A percentile compares a stretch with the other conserved stretches of the same genome.
These are phyloP conservation scores for Trematomus bernacchii DNA, from an alignment of 2,797 vertebrate species.

Conservation along the genomic window DNA sequence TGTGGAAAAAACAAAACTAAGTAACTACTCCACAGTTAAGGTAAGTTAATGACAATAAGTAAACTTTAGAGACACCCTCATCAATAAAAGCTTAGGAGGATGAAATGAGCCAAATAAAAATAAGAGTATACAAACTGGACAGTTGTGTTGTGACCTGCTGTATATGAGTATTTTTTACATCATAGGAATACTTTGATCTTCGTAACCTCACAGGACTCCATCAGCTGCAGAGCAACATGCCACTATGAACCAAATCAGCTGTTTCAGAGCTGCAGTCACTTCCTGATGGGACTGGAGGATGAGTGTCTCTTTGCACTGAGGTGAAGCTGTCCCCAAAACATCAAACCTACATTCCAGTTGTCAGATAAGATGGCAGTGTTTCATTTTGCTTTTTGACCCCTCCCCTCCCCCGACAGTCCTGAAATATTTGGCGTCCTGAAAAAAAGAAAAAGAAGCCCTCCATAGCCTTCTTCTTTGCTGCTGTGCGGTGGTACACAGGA, in stretches of 20 bases:
- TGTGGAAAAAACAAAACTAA: conserved; percentile 63
- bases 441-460: conserved; percentile 48
- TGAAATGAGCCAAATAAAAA: conserved; percentile 66
- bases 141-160: conserved; percentile 41
- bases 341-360: conserved; percentile 88
- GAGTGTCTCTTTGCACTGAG: conserved; percentile 71
- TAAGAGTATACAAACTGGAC: conserved; percentile 63
- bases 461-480: conserved; percentile 80
- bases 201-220: conserved; percentile 59
- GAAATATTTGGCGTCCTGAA: conserved; percentile 59
- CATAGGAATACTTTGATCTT: conserved; percentile 58
- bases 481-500: conserved; percentile 88
- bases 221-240: conserved; percentile 41
- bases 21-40: conserved; percentile 75
- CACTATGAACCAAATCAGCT: conserved; percentile 45
- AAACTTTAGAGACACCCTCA: conserved; percentile 80
- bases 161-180: conserved; percentile 43
- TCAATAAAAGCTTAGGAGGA: conserved; percentile 70
- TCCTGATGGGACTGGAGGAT: conserved; percentile 56
- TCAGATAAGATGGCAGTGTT: conserved; percentile 81
- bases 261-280: conserved; percentile 49
- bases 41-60: conserved; percentile 73
- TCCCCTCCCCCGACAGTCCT: conserved; percentile 61
- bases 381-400: conserved; percentile 72
- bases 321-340: conserved; percentile 70